A percentile compares a stretch with the other conserved stretches of the same genome.
Evolutionary conservation across 2,797 vertebrate species (phyloP).

Genomic region (Amniataba percoides): DNA sequence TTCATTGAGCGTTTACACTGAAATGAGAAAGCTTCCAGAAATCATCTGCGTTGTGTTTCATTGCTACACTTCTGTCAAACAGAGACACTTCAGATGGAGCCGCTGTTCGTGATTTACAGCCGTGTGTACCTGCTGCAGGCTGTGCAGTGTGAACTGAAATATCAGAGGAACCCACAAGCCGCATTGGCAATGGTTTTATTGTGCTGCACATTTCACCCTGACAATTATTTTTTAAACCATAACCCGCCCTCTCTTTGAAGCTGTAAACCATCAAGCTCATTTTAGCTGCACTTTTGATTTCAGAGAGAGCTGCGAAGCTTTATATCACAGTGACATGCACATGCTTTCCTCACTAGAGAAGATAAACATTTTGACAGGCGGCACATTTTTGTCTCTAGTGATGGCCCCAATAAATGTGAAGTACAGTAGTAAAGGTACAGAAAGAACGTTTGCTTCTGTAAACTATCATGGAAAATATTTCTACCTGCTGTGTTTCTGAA

Average conservation of each 20-base stretch:
- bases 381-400: conserved; percentile 5
- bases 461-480: not conserved
- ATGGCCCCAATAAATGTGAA: conserved; percentile 39
- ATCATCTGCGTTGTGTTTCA: conserved; percentile 10
- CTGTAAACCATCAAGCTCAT: conserved; percentile 27
- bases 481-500: not conserved
- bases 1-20: not conserved
- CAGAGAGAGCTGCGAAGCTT: conserved; percentile 13
- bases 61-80: conserved; percentile 22
- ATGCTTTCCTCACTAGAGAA: conserved; percentile 3
- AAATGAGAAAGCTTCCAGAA: conserved; percentile 4
- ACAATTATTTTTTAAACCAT: conserved; percentile 12
- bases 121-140: conserved; percentile 14
- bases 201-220: not conserved
- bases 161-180: conserved; percentile 12
- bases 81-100: conserved; percentile 1
- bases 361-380: conserved; percentile 20
- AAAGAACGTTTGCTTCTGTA: not conserved
- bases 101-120: conserved; percentile 30
- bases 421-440: not conserved
- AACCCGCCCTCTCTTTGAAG: not conserved
- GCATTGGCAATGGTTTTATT: conserved; percentile 15
- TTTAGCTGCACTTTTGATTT: conserved; percentile 37
- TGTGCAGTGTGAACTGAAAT: conserved; percentile 13
- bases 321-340: conserved; percentile 24